Evolutionary conservation across 2,888 invertebrate species (phyloP), one percentile per base, ranked within the genome.

Genomic region (Cremastinae sp.): DNA sequence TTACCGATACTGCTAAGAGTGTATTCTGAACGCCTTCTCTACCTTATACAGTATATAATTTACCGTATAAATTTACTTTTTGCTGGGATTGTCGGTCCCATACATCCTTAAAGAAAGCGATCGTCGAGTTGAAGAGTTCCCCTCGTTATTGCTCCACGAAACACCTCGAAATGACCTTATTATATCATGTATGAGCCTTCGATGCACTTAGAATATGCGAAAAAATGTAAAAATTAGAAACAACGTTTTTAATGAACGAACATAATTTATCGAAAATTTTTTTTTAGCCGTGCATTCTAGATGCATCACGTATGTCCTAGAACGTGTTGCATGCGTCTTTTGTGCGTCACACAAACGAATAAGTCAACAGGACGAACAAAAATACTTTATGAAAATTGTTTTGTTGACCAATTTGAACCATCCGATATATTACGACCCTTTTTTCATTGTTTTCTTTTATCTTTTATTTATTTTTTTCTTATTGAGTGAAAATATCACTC

Each of bases 301-400:
- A 80, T 84, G 86, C 85, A 85, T 82, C 79, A 81, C 86, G 85
- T 82, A 79, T 75, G 74, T 59, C 78, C 74, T 79, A 79, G 74
- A 86, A 76, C 80, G 79, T 28, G 28, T 83, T 79, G 85, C 85
- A 87, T 88, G 86, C 79, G 77, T 12, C 82, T 78, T 45, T 45
- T 34, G 5, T 80, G 81, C 83, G 81, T 81, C 81, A 81, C 51
- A 5, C 28, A 28, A 79, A 72, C 79, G 78, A 81, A 81, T 78
- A 78, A 66, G 75, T 76, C 78, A 61, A 78, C 76, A 75, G 64
- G 80, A 79, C 80, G 59, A 70, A 80, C 75, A 77, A 45, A 43
- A 80, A 70, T 79, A 64, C 2, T 28, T 70, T 9, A 61, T 41
- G 34, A 45, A 59, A 34, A 16, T 45, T 38, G 47, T 34, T 5